Evolutionary conservation across 2,888 invertebrate species (phyloP).

Genomic region (Drosophila greeni): DNA sequence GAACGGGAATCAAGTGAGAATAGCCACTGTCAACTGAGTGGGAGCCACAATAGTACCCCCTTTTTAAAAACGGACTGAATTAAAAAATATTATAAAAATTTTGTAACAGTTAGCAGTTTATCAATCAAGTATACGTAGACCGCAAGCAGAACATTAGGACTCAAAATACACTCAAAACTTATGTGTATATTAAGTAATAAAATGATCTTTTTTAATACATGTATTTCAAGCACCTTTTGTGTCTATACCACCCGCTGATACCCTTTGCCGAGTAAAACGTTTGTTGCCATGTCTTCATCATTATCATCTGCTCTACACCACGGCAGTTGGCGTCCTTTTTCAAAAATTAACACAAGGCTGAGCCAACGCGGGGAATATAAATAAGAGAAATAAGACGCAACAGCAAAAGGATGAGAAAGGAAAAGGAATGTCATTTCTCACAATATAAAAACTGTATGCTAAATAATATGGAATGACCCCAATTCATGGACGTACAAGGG

Average conservation of each 20-base stretch:
- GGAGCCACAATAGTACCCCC: constrained; percentile 4
- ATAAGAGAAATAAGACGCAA: constrained; percentile 1
- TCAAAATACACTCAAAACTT: too few species aligned
- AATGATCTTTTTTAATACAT: too few species aligned
- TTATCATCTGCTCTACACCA: constrained; percentile 59
- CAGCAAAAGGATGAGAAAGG: constrained; percentile 17
- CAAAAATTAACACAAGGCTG: constrained; percentile 63
- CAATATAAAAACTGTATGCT: constrained; percentile 48
- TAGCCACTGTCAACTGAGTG: background rate
- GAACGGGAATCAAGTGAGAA: constrained; percentile 28
- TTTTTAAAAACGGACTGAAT: background rate
- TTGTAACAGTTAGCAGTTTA: too few species aligned
- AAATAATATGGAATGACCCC: constrained; percentile 58
- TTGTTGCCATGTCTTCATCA: constrained; percentile 59
- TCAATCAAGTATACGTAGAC: too few species aligned
- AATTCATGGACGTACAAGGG: constrained; percentile 34
- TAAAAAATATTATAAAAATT: too few species aligned
- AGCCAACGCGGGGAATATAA: constrained; percentile 30
- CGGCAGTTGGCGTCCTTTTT: constrained; percentile 66
- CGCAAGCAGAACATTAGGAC: too few species aligned
- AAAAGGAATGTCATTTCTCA: constrained; percentile 49
- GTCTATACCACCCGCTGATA: constrained; percentile 3
- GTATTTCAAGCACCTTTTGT: background rate
- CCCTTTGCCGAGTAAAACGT: constrained; percentile 3
- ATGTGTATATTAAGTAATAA: background rate